Conservation (phyloP, 2,888 invertebrate genomes). For the Patella pellucida region DNA sequence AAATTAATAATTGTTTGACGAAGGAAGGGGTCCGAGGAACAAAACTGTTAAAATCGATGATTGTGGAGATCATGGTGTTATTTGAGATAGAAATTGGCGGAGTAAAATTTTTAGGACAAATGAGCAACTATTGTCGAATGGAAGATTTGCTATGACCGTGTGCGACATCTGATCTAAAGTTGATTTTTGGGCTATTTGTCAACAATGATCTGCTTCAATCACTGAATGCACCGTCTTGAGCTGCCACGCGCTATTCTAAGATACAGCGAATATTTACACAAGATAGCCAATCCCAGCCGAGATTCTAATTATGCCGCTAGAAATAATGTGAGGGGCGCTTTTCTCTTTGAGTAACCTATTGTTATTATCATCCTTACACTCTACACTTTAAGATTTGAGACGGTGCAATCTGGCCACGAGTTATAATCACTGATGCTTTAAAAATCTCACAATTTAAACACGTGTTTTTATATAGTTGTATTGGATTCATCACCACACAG, state of each 20-base stretch:
- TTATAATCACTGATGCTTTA: neutral
- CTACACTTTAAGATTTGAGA: slow-evolving; percentile 10
- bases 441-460: too few relatives aligned
- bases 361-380: slow-evolving; percentile 24
- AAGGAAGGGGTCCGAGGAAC: slow-evolving; percentile 13
- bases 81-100: neutral
- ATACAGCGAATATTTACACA: slow-evolving; percentile 20
- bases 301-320: slow-evolving; percentile 23
- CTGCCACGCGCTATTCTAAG: slow-evolving; percentile 19
- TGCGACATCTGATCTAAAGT: slow-evolving; percentile 16
- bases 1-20: slow-evolving; percentile 19
- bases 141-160: slow-evolving; percentile 5
- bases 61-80: neutral
- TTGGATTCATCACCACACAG: neutral
- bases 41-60: slow-evolving; percentile 4
- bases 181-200: slow-evolving; percentile 19
- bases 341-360: slow-evolving; percentile 17
- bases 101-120: neutral
- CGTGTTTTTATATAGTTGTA: neutral
- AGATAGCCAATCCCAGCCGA: slow-evolving; percentile 24
- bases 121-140: neutral
- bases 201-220: slow-evolving; percentile 10
- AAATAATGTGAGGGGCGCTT: slow-evolving; percentile 20
- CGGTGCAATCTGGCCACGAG: slow-evolving; percentile 7
- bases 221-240: neutral